Conservation (phyloP, 2,797 vertebrate species). For the Scomberomorus guttatus region DNA sequence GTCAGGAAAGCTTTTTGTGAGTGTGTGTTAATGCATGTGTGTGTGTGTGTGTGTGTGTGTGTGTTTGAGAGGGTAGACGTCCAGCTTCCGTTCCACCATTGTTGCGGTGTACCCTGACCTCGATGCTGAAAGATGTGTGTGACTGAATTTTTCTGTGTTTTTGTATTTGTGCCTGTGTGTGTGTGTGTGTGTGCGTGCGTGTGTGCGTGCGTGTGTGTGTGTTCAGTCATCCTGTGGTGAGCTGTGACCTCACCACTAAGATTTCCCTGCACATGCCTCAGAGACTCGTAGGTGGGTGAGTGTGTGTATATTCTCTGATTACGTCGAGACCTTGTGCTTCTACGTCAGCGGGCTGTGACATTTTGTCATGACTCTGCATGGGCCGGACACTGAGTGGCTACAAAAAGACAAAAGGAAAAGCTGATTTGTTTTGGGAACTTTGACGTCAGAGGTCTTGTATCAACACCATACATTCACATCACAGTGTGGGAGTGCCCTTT, state of each 20-base stretch:
- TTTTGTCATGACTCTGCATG: conserved; percentile 41
- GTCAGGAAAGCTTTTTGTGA: conserved; percentile 49
- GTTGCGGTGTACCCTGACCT: conserved; percentile 67
- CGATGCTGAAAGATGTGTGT: conserved; percentile 46
- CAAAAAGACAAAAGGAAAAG: conserved; percentile 48
- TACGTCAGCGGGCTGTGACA: conserved; percentile 59
- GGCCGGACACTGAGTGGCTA: not conserved
- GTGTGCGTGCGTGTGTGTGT: conserved; percentile 39
- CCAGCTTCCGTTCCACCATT: conserved; percentile 47
- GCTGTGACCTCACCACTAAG: conserved; percentile 68
- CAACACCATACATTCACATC: conserved; percentile 35
- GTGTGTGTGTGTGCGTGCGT: conserved; percentile 42
- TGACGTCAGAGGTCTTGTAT: conserved; percentile 52
- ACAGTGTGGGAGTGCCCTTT: conserved; percentile 52
- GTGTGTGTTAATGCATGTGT: conserved; percentile 6
- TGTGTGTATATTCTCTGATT: conserved; percentile 59
- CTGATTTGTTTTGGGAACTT: conserved; percentile 38
- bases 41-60: conserved; percentile 26
- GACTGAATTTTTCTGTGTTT: conserved; percentile 43
- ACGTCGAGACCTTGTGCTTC: conserved; percentile 42
- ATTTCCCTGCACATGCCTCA: conserved; percentile 57
- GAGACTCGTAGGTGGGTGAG: conserved; percentile 58
- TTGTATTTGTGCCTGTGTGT: conserved; percentile 28
- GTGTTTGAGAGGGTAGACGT: conserved; percentile 37
- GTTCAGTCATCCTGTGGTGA: conserved; percentile 65